phyloP scores from a whole-genome alignment of 92 coral and sea anemone genomes.

The Anthopleura xanthogrammica region DNA sequence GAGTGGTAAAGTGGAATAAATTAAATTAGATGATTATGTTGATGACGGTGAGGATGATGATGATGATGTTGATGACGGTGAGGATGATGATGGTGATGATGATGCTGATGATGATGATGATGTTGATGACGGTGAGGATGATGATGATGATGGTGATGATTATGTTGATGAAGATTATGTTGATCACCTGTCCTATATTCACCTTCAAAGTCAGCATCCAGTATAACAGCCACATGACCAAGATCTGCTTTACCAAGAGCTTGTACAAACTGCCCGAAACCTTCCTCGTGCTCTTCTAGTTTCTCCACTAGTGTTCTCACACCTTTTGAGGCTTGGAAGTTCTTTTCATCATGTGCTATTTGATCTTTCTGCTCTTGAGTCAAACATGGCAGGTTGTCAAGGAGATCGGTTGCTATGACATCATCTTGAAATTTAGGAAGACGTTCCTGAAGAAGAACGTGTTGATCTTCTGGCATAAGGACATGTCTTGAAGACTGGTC shows the following conservation, averaged over 20 bases:
- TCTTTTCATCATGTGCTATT: slow-evolving; percentile 50
- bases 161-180: neutral
- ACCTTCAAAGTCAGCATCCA: slow-evolving; percentile 51
- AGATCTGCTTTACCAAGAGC: slow-evolving; percentile 36
- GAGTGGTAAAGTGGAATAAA: too few relatives aligned
- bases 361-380: slow-evolving; percentile 67
- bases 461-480: slow-evolving; percentile 53
- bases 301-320: slow-evolving; percentile 38
- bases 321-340: slow-evolving; percentile 27
- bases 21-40: too few relatives aligned
- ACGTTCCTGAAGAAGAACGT: slow-evolving; percentile 30
- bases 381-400: slow-evolving; percentile 57
- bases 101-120: neutral
- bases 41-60: too few relatives aligned
- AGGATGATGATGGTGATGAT: neutral
- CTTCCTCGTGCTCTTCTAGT: slow-evolving; percentile 40
- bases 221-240: slow-evolving; percentile 51
- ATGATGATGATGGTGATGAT: neutral
- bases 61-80: neutral
- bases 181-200: neutral
- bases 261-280: slow-evolving; percentile 37
- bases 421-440: slow-evolving; percentile 37
- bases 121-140: neutral
- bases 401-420: slow-evolving; percentile 57
- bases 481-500: neutral